Base-by-base conservation (phyloP, 1,140 invertebrate genomes). In the Cephus cinctus region DNA sequence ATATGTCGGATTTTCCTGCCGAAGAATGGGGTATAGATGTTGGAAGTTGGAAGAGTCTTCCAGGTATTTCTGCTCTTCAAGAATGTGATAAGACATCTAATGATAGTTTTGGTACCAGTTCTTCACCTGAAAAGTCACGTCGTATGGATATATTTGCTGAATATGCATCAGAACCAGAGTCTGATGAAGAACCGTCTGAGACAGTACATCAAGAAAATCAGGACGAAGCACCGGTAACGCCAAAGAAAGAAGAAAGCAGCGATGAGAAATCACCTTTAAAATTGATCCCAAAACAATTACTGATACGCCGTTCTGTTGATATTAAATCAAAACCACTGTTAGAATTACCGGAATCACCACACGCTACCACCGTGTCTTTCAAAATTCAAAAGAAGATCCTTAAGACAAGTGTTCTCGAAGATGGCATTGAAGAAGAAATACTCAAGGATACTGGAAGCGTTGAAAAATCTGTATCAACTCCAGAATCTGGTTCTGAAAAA, bases 251-350 rank as follows among this genome's bases (percentile, higher is more conserved):
- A 43, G 41, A 16, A 15, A 1, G 6, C 6, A 16, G 14, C 32
- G 12, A 16, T 42, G n/a, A 42, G 48, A 14, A 38, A 59, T 55
- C 39, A n/a, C 11, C 48, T 0, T 38, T 75, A 1, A 75, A 75
- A 48, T 50, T 74, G 4, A 60, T 74, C 9, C 65, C 73, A 3
- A 71, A 75, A 21, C 72, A 74, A 20, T 47, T 76, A 3, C 22
- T 69, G 12, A 54, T 71, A 11, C 60, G 65, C 21, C 57, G 55
- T 38, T 50, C 14, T 16, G 40, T 42, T 12, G 16, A 31, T 16
- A 12, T 43, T 5, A 12, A 9, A 38, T 19, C n/a, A 9, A 41
- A 18, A 22, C 20, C 18, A 22, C 11, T n/a, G 8, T 2, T 5
- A 4, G 39, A 41, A 14, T n/a, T 8, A n/a, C 15, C 21, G 22